Percentiles rank a stretch among this genome's conserved stretches.
phyloP scores from a whole-genome alignment of 1,140 invertebrate genomes.

The Geopemphigus sp. region DNA sequence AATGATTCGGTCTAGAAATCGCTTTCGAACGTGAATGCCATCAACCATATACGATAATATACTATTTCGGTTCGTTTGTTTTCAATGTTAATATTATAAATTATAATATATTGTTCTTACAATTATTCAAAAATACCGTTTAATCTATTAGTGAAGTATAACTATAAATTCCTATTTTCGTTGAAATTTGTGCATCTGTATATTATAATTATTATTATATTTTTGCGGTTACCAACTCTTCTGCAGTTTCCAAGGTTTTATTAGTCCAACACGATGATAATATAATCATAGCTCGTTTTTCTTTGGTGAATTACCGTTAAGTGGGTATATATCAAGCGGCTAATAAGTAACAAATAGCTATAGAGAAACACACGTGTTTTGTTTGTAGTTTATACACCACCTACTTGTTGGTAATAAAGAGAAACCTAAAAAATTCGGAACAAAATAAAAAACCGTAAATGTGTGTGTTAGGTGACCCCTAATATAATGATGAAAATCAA shows the following conservation, averaged over 20 bases:
- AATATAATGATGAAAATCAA: not conserved
- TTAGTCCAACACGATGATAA: not conserved
- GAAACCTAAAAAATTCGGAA: not conserved
- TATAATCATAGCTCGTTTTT: conserved; percentile 2
- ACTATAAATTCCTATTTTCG: too few relatives aligned
- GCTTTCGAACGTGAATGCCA: not conserved
- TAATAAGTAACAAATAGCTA: too few relatives aligned
- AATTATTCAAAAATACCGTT: not conserved
- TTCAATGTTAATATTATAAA: not conserved
- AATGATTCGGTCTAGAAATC: conserved; percentile 1
- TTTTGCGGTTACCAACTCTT: too few relatives aligned
- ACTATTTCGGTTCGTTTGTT: conserved; percentile 17
- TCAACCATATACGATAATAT: too few relatives aligned
- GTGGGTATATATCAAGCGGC: not conserved
- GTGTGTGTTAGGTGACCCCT: not conserved
- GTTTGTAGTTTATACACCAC: not conserved
- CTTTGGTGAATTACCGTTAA: not conserved
- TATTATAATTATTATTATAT: too few relatives aligned
- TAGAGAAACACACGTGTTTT: conserved; percentile 10
- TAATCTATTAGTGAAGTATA: too few relatives aligned
- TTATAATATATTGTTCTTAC: not conserved
- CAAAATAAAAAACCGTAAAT: not conserved
- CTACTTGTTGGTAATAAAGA: not conserved
- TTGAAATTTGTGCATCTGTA: too few relatives aligned
- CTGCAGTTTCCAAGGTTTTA: conserved; percentile 15